phyloP scores from a whole-genome alignment of 2,113 vertebrate species.

The Triplophysa tibetana region DNA sequence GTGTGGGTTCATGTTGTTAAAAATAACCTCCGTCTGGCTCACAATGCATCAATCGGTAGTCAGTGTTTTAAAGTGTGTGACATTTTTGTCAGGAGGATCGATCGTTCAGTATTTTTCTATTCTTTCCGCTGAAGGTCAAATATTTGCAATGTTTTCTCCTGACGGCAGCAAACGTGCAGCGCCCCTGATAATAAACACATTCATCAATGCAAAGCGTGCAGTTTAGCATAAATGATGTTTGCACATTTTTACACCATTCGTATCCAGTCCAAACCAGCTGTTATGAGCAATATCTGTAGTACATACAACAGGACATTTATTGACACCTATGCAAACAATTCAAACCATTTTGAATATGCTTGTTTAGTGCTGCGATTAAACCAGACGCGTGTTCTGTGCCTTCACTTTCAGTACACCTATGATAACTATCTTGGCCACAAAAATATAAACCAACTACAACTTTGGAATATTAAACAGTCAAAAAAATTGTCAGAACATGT shows the following conservation, averaged over 20 bases:
- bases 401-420: no score
- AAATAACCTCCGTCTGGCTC: not conserved
- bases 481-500: no score
- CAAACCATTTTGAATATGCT: not conserved
- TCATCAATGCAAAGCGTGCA: not conserved
- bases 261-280: conserved; percentile 7
- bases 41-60: conserved; percentile 13
- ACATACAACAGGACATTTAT: not conserved
- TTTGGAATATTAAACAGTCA: no score
- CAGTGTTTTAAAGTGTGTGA: conserved; percentile 23
- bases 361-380: conserved; percentile 37
- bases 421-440: not conserved
- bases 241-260: not conserved
- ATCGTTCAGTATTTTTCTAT: not conserved
- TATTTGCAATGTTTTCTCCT: conserved; percentile 19
- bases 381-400: not conserved
- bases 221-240: not conserved
- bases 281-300: conserved; percentile 1
- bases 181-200: not conserved
- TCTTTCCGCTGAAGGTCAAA: not conserved
- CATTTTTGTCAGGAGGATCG: conserved; percentile 40
- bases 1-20: not conserved
- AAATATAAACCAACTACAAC: no score
- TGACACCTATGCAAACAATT: conserved; percentile 4
- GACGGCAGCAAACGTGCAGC: conserved; percentile 16